Percentiles rank a stretch among this genome's conserved stretches.
Evolutionary conservation across 1,140 invertebrate genomes (phyloP).

Genomic region (Tetramorium parvispinum): DNA sequence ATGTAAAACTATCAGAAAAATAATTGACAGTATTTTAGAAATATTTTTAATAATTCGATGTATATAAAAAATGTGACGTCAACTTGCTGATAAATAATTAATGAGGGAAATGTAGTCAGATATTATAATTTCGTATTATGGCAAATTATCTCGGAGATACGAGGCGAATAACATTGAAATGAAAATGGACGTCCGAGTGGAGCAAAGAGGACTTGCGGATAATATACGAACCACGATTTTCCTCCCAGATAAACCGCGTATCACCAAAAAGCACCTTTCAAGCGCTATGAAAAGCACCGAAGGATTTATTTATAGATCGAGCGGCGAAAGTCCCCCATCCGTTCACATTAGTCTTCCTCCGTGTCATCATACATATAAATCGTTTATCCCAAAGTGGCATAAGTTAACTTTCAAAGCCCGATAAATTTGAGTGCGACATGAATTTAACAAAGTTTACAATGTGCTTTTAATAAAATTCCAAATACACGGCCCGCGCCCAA

Average conservation of each 20-base stretch:
- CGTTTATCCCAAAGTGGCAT: slow-evolving; percentile 9
- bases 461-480: background rate
- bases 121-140: slow-evolving; percentile 4
- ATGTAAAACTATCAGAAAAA: background rate
- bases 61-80: background rate
- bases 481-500: background rate
- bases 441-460: background rate
- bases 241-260: slow-evolving; percentile 18
- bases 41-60: background rate
- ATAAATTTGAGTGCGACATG: slow-evolving; percentile 10
- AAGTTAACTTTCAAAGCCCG: slow-evolving; percentile 12
- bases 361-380: slow-evolving; percentile 3
- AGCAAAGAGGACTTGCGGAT: slow-evolving; percentile 14
- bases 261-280: slow-evolving; percentile 40
- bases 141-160: slow-evolving; percentile 13
- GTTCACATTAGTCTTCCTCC: slow-evolving; percentile 38
- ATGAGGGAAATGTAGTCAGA: background rate
- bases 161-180: slow-evolving; percentile 38
- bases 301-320: slow-evolving; percentile 51
- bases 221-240: slow-evolving; percentile 44
- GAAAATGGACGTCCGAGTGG: slow-evolving; percentile 22
- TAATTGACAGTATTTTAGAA: background rate
- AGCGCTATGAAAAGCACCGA: slow-evolving; percentile 21
- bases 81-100: background rate
- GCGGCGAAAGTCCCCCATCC: background rate